Evolutionary conservation across 2,113 vertebrate species (phyloP).

Genomic region (human (Homo sapiens)): DNA sequence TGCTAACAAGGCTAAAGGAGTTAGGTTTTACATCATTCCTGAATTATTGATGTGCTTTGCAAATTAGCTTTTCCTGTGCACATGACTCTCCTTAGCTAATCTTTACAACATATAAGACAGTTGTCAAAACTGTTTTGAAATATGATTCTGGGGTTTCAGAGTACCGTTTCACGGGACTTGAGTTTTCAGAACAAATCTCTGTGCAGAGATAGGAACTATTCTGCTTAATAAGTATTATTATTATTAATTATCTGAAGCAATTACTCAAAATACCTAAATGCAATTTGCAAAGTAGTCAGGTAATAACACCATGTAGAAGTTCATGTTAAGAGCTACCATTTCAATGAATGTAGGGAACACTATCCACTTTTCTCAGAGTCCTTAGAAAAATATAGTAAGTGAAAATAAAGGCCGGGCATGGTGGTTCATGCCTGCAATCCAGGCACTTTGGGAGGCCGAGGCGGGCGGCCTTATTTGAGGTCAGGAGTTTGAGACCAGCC

Average conservation of each 20-base stretch:
- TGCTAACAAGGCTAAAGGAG: neutral
- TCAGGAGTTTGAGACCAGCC: neutral
- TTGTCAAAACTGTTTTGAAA: neutral
- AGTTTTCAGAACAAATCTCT: conserved; percentile 2
- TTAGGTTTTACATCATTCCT: neutral
- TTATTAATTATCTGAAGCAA: neutral
- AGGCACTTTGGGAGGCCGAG: neutral
- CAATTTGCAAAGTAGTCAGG: neutral
- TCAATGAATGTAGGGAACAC: neutral
- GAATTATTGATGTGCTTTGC: neutral
- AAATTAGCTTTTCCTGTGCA: neutral
- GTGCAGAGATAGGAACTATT: neutral
- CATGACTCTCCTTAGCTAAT: neutral
- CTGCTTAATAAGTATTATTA: neutral
- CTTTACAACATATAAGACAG: neutral
- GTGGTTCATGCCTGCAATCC: neutral
- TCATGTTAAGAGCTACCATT: neutral
- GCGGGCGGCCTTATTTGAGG: neutral
- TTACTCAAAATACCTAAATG: neutral
- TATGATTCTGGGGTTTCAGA: neutral
- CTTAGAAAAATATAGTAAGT: no score
- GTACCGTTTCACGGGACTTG: neutral
- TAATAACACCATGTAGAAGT: neutral
- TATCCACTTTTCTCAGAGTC: neutral
- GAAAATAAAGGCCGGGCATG: no score